Evolutionary conservation across 2,797 vertebrate species (phyloP).

Genomic region (Stomatorhinus walkeri): DNA sequence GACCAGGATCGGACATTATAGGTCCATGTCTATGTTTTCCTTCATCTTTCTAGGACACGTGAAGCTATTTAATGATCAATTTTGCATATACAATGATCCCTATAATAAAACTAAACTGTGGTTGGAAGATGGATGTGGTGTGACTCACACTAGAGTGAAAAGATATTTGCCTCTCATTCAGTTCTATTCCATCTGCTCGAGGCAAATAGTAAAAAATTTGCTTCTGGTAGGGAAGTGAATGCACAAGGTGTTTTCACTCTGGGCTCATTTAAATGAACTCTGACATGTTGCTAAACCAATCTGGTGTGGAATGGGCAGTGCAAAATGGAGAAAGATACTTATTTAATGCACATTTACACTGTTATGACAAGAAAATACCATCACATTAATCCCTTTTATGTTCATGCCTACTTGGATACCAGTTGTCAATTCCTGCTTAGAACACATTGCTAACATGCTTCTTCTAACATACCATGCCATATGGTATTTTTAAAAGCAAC

Average conservation of each 20-base stretch:
- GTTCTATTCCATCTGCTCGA: not conserved
- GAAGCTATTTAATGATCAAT: not conserved
- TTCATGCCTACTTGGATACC: not conserved
- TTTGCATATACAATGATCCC: not conserved
- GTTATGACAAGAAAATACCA: not conserved
- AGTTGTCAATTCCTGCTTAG: not conserved
- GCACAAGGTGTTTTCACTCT: not conserved
- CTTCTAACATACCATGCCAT: not conserved
- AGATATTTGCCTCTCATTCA: not conserved
- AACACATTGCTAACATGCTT: not conserved
- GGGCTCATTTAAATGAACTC: not conserved
- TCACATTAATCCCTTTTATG: not conserved
- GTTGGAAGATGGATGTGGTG: not conserved
- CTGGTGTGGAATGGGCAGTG: not conserved
- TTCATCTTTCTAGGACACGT: not conserved
- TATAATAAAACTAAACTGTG: slow-evolving; percentile 1
- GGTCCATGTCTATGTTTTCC: not conserved
- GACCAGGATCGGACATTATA: not conserved
- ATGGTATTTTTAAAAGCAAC: not conserved
- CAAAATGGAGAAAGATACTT: not conserved
- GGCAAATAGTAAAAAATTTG: not conserved
- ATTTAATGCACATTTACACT: not conserved
- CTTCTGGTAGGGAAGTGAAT: not conserved
- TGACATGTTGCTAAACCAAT: not conserved
- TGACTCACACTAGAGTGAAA: not conserved